These are phyloP conservation scores for Macroglossus sobrinus DNA, from an alignment of 2,113 vertebrate genomes.

Conservation along the genomic window DNA sequence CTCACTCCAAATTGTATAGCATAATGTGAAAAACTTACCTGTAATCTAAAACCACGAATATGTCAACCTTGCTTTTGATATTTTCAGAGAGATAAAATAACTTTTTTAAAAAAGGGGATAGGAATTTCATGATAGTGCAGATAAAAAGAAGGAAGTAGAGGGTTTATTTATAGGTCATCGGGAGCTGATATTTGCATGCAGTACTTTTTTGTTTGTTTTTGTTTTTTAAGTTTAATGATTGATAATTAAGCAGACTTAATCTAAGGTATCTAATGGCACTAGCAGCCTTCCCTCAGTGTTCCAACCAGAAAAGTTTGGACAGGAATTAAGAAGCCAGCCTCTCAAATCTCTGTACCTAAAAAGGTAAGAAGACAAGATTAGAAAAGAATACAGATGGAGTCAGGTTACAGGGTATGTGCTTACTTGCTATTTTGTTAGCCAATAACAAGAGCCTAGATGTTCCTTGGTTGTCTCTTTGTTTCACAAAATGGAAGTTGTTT, in stretches of 20 bases:
- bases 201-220: not conserved
- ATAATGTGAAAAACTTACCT: not conserved
- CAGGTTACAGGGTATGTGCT: rapidly evolving
- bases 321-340: not conserved
- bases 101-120: not conserved
- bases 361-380: not conserved
- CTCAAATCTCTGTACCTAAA: not conserved
- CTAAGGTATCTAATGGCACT: not conserved
- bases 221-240: not conserved
- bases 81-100: not conserved
- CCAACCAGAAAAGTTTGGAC: not conserved
- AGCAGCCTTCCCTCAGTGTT: not conserved
- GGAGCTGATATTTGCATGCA: not conserved
- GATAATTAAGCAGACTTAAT: not conserved
- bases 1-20: not conserved
- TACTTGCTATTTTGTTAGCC: not conserved
- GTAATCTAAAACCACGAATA: not conserved
- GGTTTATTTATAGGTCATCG: not conserved
- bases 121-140: not conserved
- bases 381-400: not conserved
- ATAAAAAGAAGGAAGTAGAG: not conserved
- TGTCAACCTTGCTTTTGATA: not conserved
- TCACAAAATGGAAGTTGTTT: not conserved
- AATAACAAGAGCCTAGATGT: not conserved
- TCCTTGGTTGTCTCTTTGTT: not conserved